phyloP scores from a whole-genome alignment of 2,113 vertebrate genomes.

The cat (Felis catus) region F.catus_Fca126_mat1.0 CM031428.1:20025501-20026000 shows the following conservation, averaged over 20 bases:
- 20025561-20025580: no score
- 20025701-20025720: neutral
- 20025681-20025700: neutral
- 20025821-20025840: neutral
- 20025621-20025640: no score
- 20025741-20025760: neutral
- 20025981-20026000: neutral
- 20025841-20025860: neutral
- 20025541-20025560: no score
- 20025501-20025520: no score
- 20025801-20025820: neutral
- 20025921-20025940: constrained; percentile 55
- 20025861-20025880: neutral
- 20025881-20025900: constrained; percentile 23
- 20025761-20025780: neutral
- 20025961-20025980: neutral
- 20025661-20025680: no score
- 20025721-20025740: neutral
- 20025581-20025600: no score
- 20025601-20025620: no score
- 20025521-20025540: no score
- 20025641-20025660: no score
- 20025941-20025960: constrained; percentile 29
- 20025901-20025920: constrained; percentile 7
- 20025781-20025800: neutral